Conservation (phyloP, 2,113 vertebrate genomes). For the Ammodytes dubius region DNA sequence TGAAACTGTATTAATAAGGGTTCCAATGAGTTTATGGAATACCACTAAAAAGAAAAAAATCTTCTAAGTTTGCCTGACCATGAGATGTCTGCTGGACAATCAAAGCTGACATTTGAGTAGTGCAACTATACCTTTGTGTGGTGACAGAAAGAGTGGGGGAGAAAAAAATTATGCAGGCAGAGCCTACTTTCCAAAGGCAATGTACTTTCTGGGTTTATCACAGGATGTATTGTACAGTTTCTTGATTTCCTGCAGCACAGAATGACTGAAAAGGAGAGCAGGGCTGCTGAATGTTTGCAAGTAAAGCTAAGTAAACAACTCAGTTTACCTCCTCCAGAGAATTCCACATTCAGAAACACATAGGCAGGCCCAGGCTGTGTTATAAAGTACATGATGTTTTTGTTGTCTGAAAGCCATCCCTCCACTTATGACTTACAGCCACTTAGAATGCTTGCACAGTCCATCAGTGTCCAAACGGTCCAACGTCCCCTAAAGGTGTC, state of each 20-base stretch:
- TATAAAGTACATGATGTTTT: background rate
- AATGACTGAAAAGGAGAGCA: slow-evolving; percentile 22
- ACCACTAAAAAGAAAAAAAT: background rate
- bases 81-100: background rate
- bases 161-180: background rate
- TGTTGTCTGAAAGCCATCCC: slow-evolving; percentile 30
- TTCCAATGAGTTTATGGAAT: too few relatives aligned
- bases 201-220: slow-evolving; percentile 6
- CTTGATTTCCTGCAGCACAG: slow-evolving; percentile 27
- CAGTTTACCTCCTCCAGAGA: slow-evolving; percentile 30
- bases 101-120: background rate
- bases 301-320: slow-evolving; percentile 39
- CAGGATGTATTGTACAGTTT: slow-evolving; percentile 35
- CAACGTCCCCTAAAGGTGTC: slow-evolving; percentile 25
- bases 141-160: background rate
- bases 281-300: background rate
- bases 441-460: slow-evolving; percentile 3
- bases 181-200: slow-evolving; percentile 12
- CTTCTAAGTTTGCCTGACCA: too few relatives aligned
- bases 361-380: slow-evolving; percentile 3
- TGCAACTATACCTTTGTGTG: background rate
- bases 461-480: slow-evolving; percentile 28
- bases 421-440: slow-evolving; percentile 15
- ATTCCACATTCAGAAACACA: slow-evolving; percentile 16
- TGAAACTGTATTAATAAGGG: too few relatives aligned